These are phyloP conservation scores for Hystrix cristata DNA, from an alignment of 2,113 vertebrate species.

Conservation along the genomic window DNA sequence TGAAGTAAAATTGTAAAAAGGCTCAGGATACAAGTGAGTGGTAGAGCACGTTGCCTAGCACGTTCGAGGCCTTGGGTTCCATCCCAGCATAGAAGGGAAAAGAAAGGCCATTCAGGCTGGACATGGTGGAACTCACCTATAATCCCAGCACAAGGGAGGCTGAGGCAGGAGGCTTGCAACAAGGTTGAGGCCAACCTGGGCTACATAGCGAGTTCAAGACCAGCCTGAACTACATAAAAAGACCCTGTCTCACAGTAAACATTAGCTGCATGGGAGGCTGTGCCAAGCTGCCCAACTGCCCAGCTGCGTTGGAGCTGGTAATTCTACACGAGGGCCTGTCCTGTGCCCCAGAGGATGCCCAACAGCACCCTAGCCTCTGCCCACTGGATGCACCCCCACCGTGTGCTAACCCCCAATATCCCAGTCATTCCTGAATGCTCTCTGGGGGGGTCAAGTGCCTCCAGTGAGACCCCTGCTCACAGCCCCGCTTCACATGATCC, in stretches of 20 bases:
- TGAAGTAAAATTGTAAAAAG: no score
- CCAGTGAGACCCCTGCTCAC: background rate
- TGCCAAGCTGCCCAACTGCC: background rate
- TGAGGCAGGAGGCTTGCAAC: background rate
- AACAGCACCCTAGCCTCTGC: background rate
- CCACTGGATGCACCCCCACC: rapidly evolving
- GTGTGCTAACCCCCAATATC: background rate
- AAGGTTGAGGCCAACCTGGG: background rate
- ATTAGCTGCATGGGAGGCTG: rapidly evolving
- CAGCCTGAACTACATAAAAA: background rate
- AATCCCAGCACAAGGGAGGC: background rate
- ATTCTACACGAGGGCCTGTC: rapidly evolving
- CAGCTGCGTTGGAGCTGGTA: rapidly evolving
- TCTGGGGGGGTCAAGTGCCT: rapidly evolving
- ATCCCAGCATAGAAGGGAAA: no score
- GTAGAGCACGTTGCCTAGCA: no score
- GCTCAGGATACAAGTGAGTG: no score
- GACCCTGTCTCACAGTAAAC: background rate
- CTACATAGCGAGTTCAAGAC: background rate
- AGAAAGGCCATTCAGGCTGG: no score
- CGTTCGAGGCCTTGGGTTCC: no score
- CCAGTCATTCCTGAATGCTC: background rate
- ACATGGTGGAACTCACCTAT: background rate
- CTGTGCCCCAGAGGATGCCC: rapidly evolving
- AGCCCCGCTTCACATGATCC: no score